Percentiles rank a stretch among this genome's conserved stretches.
Evolutionary conservation across 2,888 invertebrate species (phyloP).

Genomic region (Blera fallax): DNA sequence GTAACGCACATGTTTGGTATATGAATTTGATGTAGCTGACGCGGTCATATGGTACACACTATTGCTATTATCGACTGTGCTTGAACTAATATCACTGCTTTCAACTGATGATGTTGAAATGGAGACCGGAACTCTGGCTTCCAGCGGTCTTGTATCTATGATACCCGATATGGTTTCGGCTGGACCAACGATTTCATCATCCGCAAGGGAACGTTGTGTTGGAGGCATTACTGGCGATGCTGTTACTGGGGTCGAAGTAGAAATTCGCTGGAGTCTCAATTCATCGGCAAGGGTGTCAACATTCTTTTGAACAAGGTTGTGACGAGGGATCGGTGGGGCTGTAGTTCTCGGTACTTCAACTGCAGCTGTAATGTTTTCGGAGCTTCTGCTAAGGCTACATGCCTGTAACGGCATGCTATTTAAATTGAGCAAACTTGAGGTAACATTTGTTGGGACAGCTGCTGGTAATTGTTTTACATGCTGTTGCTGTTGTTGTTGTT

Average conservation of each 20-base stretch:
- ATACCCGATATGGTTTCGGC: constrained; percentile 88
- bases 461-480: constrained; percentile 59
- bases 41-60: constrained; percentile 49
- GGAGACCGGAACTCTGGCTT: constrained; percentile 78
- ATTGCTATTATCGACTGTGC: constrained; percentile 58
- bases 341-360: constrained; percentile 78
- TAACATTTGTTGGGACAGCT: constrained; percentile 50
- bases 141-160: constrained; percentile 84
- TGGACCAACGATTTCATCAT: constrained; percentile 84
- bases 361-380: constrained; percentile 78
- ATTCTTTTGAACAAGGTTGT: constrained; percentile 74
- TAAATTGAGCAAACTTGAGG: constrained; percentile 60
- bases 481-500: constrained; percentile 72
- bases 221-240: constrained; percentile 61
- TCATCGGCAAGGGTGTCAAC: constrained; percentile 79
- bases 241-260: constrained; percentile 65
- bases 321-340: constrained; percentile 81
- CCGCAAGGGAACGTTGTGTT: constrained; percentile 76
- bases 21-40: constrained; percentile 54
- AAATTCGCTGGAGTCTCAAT: constrained; percentile 78
- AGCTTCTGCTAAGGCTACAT: constrained; percentile 75
- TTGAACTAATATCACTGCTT: constrained; percentile 45
- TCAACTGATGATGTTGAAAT: constrained; percentile 24
- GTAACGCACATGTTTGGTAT: constrained; percentile 65
- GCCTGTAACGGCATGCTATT: constrained; percentile 58